phyloP scores from a whole-genome alignment of 2,113 vertebrate species.

The Calcarius ornatus region DNA sequence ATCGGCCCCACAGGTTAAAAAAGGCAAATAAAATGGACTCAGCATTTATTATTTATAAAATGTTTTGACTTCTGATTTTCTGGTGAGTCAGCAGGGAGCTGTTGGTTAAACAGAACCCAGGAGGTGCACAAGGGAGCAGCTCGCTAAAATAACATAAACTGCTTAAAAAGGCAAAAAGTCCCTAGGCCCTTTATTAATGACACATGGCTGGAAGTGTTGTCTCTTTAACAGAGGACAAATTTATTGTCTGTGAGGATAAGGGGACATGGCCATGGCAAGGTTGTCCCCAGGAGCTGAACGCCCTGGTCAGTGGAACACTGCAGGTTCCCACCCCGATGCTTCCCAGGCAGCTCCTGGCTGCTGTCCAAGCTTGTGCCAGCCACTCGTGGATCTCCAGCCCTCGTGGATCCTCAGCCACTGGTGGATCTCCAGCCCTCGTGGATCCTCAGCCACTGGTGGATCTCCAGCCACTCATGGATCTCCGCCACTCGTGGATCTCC shows the following conservation, averaged over 20 bases:
- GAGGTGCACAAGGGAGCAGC: not conserved
- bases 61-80: not conserved
- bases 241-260: too few relatives aligned
- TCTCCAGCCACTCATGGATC: not conserved
- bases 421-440: not conserved
- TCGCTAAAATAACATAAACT: accelerated
- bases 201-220: not conserved
- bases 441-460: not conserved
- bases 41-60: slow-evolving; percentile 24
- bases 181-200: not conserved
- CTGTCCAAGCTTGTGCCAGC: not conserved
- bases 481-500: not conserved
- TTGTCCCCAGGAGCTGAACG: not conserved
- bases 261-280: not conserved
- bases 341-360: not conserved
- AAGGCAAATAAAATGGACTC: not conserved
- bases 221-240: not conserved
- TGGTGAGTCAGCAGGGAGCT: not conserved
- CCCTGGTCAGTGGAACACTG: not conserved
- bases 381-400: not conserved
- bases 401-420: not conserved
- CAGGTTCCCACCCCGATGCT: accelerated
- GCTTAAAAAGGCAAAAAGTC: not conserved
- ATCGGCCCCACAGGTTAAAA: not conserved
- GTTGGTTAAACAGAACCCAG: not conserved